A percentile compares a stretch with the other conserved stretches of the same genome.
phyloP scores from a whole-genome alignment of 2,888 invertebrate species.

The Andrena minutula region DNA sequence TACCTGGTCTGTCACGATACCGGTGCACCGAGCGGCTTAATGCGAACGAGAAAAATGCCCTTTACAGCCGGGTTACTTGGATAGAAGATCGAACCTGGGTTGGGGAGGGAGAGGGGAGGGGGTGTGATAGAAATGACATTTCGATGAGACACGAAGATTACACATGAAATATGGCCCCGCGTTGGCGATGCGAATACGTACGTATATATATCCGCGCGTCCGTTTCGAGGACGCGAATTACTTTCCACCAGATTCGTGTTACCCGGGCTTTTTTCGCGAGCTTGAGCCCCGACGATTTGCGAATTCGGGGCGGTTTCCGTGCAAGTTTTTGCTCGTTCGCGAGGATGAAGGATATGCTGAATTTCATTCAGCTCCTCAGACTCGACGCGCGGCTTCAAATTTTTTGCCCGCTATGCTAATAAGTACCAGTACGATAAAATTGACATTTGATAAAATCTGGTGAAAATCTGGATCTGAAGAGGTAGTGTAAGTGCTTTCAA shows the following conservation, averaged over 20 bases:
- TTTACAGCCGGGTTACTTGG: slow-evolving; percentile 51
- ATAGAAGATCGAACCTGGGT: slow-evolving; percentile 39
- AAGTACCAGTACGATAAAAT: too few species aligned
- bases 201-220: neutral
- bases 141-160: slow-evolving; percentile 51
- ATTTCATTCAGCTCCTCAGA: too few species aligned
- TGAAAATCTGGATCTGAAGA: too few species aligned
- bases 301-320: too few species aligned
- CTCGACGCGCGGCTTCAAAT: too few species aligned
- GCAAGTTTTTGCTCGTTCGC: too few species aligned
- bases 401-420: too few species aligned
- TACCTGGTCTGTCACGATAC: slow-evolving; percentile 32
- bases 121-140: slow-evolving; percentile 39
- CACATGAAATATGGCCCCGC: slow-evolving; percentile 44
- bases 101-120: too few species aligned
- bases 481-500: too few species aligned
- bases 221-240: slow-evolving; percentile 7
- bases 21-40: slow-evolving; percentile 41
- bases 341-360: too few species aligned
- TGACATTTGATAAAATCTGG: too few species aligned
- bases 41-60: slow-evolving; percentile 44
- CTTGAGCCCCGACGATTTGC: neutral
- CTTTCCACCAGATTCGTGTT: neutral
- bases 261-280: neutral
- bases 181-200: neutral